Base-by-base conservation (phyloP, 2,888 invertebrate genomes). In the Rhagium mordax region DNA sequence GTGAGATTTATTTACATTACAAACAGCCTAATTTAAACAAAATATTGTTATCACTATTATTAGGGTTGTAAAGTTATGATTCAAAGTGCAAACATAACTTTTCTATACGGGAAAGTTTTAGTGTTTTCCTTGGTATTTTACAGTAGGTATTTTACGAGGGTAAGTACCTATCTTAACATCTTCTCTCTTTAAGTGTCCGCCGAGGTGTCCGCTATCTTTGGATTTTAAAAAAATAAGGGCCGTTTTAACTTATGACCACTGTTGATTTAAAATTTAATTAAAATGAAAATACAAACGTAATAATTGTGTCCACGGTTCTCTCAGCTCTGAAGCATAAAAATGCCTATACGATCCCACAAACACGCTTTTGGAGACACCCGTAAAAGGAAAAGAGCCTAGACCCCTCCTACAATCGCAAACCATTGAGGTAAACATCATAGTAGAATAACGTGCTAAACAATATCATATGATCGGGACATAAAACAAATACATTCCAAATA, bases 351-450 rank as follows among this genome's bases (percentile, higher is more conserved):
- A 59, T 55, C 51, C 20, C 51, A 51, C 51, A 13, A 20, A 41
- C 41, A 41, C n/a, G n/a, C 41, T 29, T 29, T n/a, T n/a, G n/a
- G n/a, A 16, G 8, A 27, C n/a, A 8, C 59, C 15, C 59, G 33
- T 59, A 59, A 59, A 59, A 59, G 59, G 59, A 59, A 33, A 55
- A n/a, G n/a, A n/a, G n/a, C n/a, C n/a, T 0, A 27, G 59, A 55
- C 59, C 29, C 59, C 59, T 29, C 59, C 59, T 59, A 59, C 59
- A 59, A 59, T 29, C 59, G 33, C 59, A 33, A 59, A 29, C 33
- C 59, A 59, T 33, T 59, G 8, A 29, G 18, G 59, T 59, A 59
- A 59, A 59, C 59, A 59, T 59, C 0, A 27, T 59, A 33, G 29
- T 59, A 59, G 33, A n/a, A 20, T 55, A 55, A 15, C 55, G 13